Percentiles rank a stretch among this genome's conserved stretches.
These are phyloP conservation scores for Austrofundulus limnaeus DNA, from an alignment of 2,113 vertebrate species.

Conservation along the genomic window DNA sequence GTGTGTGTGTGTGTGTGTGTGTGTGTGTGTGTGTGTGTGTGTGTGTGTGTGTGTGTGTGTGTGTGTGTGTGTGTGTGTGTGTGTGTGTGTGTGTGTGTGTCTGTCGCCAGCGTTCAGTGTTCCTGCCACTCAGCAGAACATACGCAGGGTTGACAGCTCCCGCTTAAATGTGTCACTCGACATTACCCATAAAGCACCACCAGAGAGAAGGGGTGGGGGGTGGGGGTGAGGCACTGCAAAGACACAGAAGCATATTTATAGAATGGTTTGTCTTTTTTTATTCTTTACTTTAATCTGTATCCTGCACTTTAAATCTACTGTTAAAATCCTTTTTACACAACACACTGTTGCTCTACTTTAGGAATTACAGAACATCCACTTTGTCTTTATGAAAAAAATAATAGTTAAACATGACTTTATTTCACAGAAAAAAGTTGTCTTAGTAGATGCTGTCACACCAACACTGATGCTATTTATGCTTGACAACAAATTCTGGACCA, in stretches of 20 bases:
- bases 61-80: slow-evolving; percentile 46
- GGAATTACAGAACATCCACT: too few species aligned
- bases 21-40: slow-evolving; percentile 37
- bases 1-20: slow-evolving; percentile 12
- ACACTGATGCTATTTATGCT: neutral
- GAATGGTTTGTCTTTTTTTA: slow-evolving; percentile 1
- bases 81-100: slow-evolving; percentile 24
- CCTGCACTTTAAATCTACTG: neutral
- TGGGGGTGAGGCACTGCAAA: slow-evolving; percentile 4
- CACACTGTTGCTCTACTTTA: slow-evolving; percentile 12
- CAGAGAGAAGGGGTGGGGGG: slow-evolving; percentile 29
- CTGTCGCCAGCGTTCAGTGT: slow-evolving; percentile 60
- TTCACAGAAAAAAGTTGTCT: neutral
- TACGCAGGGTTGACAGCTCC: slow-evolving; percentile 69
- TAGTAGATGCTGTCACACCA: neutral
- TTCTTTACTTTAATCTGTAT: too few species aligned
- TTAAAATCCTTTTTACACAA: neutral
- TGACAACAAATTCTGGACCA: too few species aligned
- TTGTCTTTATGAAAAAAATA: too few species aligned
- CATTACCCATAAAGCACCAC: slow-evolving; percentile 68
- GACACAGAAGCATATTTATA: slow-evolving; percentile 6
- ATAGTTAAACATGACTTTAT: neutral
- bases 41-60: slow-evolving; percentile 33
- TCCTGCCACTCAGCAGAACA: slow-evolving; percentile 71
- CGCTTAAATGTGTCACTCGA: slow-evolving; percentile 77